These are phyloP conservation scores for Macroglossus sobrinus DNA, from an alignment of 2,113 vertebrate species.

Conservation along the genomic window DNA sequence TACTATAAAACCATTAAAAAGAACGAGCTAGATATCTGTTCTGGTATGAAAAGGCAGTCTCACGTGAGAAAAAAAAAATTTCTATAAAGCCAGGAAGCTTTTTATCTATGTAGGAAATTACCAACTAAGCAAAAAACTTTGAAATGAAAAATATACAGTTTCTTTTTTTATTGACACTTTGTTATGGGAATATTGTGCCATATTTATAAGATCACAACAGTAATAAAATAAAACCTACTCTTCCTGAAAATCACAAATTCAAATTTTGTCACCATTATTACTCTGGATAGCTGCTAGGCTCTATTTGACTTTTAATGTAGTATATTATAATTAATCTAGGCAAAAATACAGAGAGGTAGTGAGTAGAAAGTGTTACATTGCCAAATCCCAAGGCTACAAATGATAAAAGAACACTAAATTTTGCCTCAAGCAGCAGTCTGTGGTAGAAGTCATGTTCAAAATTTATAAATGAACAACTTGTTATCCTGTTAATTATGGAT, in stretches of 20 bases:
- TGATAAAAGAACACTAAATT: background rate
- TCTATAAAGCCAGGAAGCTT: background rate
- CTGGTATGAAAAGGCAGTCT: background rate
- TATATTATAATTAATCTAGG: background rate
- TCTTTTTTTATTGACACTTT: background rate
- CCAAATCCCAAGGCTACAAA: background rate
- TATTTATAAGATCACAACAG: background rate
- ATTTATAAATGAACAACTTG: background rate
- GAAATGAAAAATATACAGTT: background rate
- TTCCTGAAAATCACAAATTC: background rate
- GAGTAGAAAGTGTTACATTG: background rate
- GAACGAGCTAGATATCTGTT: background rate
- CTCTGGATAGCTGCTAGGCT: background rate
- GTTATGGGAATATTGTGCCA: background rate
- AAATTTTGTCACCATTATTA: background rate
- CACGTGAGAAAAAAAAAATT: background rate
- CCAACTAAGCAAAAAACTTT: background rate
- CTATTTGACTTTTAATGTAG: background rate
- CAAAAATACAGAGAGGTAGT: background rate
- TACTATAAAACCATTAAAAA: background rate
- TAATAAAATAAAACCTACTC: background rate
- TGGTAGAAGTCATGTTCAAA: background rate
- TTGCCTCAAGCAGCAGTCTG: background rate
- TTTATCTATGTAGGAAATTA: background rate
- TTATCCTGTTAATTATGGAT: background rate